Evolutionary conservation across 2,113 vertebrate genomes (phyloP), one percentile per base, ranked within the genome.

Genomic region (Ariopsis seemanni): DNA sequence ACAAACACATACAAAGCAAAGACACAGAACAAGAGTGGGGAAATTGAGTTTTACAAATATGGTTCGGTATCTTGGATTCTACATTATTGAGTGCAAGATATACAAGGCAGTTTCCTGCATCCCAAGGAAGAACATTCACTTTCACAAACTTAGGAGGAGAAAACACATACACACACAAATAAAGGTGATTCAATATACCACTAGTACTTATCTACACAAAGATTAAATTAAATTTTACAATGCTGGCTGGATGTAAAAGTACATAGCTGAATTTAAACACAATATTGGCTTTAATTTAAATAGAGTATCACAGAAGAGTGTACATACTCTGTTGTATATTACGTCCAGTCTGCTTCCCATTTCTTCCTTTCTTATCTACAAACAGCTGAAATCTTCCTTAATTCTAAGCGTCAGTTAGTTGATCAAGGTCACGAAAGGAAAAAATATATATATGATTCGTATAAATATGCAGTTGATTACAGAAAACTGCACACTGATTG

Each of bases 11-110:
- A 71, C 50, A 57, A 27, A 53, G 42, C 53, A 34, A 42, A 77
- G 57, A 52, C 17, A 53, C 52, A 78, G 84, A 63, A 63, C 7
- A 62, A 50, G 7, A 30, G 22, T 30, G 14, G 17, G 42, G 84
- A 22, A 78, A 52, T 9, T 15, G 34, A 85, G 42, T 63, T 52
- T 57, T 62, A 48, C 22, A 75, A 85, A 85, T 85, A 75, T 85
- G n/a, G 22, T 30, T 62, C 57, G 0, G 14, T 63, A 27, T 48
- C 34, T 27, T 11, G 18, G 71, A 75, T 48, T 50, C 17, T 85
- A n/a, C 52, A 50, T 63, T 77, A 77, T 69, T 18, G n/a, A 52
- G 58, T 55, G 4, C 12, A 69, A 60, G 30, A 81, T 71, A n/a
- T 27, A 57, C 52, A 81, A 12, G 5, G 42, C 27, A 42, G 53